These are phyloP conservation scores for Halocynthia aurantium DNA, from an alignment of 23 tunicate genomes.

Conservation along the genomic window DNA sequence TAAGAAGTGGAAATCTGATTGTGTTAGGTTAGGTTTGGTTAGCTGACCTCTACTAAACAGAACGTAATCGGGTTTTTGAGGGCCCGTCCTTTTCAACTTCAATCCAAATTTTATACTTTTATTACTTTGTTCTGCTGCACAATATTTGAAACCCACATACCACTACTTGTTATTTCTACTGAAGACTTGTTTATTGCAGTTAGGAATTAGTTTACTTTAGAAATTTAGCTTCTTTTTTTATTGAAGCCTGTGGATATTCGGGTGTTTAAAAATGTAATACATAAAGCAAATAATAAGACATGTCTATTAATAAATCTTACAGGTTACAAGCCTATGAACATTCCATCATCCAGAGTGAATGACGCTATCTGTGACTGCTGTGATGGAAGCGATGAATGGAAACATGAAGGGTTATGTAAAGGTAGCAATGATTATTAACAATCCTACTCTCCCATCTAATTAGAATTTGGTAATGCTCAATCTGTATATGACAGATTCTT, in stretches of 20 bases:
- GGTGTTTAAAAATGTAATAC: neutral
- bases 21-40: too few species aligned
- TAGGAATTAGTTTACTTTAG: too few species aligned
- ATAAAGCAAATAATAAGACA: neutral
- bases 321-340: conserved; percentile 67
- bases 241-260: neutral
- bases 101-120: too few species aligned
- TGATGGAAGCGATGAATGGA: conserved; percentile 99
- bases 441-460: neutral
- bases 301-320: neutral
- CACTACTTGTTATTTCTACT: too few species aligned
- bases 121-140: too few species aligned
- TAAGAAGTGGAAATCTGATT: too few species aligned
- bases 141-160: too few species aligned
- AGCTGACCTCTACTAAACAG: too few species aligned
- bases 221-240: neutral
- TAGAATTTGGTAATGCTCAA: neutral
- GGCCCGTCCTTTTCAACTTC: too few species aligned
- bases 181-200: too few species aligned
- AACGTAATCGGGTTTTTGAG: too few species aligned
- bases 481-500: conserved; percentile 32
- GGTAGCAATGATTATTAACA: conserved; percentile 7
- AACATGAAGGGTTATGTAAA: conserved; percentile 39
- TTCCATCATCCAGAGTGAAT: conserved; percentile 96
- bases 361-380: conserved; percentile 99